Base-by-base conservation (phyloP, 2,113 vertebrate genomes). In the Nicator chloris region DNA sequence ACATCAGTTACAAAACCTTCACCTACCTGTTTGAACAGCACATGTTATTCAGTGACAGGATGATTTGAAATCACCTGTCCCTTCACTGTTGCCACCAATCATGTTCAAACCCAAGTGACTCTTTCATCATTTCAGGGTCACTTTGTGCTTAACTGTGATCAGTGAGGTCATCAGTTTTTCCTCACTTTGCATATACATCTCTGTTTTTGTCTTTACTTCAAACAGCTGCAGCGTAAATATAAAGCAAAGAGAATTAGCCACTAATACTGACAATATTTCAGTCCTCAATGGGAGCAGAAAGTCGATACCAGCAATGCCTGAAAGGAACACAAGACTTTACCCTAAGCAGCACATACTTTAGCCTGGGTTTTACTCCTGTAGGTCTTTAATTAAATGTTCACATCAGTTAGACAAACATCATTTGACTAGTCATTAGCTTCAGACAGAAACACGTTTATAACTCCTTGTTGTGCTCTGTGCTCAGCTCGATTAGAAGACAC, bases 401-500 rank as follows among this genome's bases (percentile, higher is more conserved):
- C 59, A 64, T 86, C 69, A 84, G 37, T 3, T 54, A 84, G 66
- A 66, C 61, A 93, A 75, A 88, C 68, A 50, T 40, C 1, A 84
- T 93, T 95, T 82, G 69, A 78, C 22, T 68, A 65, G n/a, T 84
- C 82, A 76, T 95, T 90, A 93, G 37, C 71, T 84, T 70, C 57
- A 92, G 93, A 84, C 22, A 90, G 72, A 94, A 92, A 51, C 56
- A 70, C 23, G 64, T 88, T 56, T 51, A 45, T 35, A 82, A 65
- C 11, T 72, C 63, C 73, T 63, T 13, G 14, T 47, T 72, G 51
- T 39, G 45, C 24, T 22, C 17, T 31, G 17, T 40, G 49, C 14
- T 71, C 40, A 33, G 35, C 20, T 49, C 0, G 0, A 30, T 50
- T 35, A 57, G 54, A 63, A 71, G 73, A 56, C 18, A 35, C 11